Base-by-base conservation (phyloP, 37 sponge, comb jelly and placozoan genomes). In the Beroe forskalii region DNA sequence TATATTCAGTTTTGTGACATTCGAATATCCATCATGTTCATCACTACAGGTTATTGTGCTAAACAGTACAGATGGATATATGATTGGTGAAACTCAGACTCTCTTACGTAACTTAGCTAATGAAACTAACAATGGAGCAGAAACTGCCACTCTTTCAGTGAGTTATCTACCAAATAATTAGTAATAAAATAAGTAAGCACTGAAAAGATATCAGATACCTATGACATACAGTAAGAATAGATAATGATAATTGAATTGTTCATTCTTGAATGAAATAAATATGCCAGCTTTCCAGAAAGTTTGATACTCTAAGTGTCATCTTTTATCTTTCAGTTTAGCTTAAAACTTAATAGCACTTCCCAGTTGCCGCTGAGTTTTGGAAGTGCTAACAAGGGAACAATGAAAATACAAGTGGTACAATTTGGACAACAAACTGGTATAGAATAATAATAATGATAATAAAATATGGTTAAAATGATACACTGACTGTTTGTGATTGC, bases 31-130 rank as follows among this genome's bases (percentile, higher is more conserved):
- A n/a, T n/a, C n/a, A n/a, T n/a, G n/a, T n/a, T n/a, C n/a, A n/a
- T n/a, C n/a, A 38, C 39, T 32, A 4, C 35, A 72, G 75, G 40
- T 72, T 8, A 72, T 72, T 33, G 75, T 72, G 40, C 39, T 72
- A 20, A 72, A 72, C 39, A 37, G 75, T 33, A 72, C 23, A 30
- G 40, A 72, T 20, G 75, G 75, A 20, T 72, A 72, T 20, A 72
- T 72, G 75, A 72, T 72, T 8, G 75, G 75, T 3, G 75, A 72
- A 39, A 72, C 75, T 39, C 75, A 72, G 30, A 72, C 37, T 35
- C 30, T 72, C 19, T 39, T 72, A 19, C 75, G 75, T 33, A 72
- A 72, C 39, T 33, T 72, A 32, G 75, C 75, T 39, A 33, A 37
- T 6, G 75, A 72, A 32, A 72, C 75, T 3, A 72, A 72, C 75